Conservation (phyloP, 2,797 vertebrate species). For the Capromys pilorides region DNA sequence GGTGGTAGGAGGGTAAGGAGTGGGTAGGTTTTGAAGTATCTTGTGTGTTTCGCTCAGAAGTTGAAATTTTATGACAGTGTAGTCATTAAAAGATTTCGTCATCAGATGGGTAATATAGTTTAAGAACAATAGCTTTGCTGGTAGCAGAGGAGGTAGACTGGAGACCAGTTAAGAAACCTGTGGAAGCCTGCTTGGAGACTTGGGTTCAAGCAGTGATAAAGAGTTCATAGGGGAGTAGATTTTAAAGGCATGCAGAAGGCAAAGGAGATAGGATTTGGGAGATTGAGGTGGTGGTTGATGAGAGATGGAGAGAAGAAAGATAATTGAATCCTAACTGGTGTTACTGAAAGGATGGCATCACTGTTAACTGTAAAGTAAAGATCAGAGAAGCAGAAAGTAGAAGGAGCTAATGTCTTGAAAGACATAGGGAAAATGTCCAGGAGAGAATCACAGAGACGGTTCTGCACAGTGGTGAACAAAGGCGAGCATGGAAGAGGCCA, state of each 20-base stretch:
- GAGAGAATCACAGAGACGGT: background rate
- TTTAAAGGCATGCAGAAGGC: background rate
- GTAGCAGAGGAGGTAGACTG: background rate
- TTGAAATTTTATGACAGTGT: background rate
- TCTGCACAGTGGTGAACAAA: background rate
- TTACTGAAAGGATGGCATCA: background rate
- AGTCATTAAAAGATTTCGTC: slow-evolving; percentile 5
- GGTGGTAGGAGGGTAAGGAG: background rate
- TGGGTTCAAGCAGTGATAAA: background rate
- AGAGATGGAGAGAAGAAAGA: background rate
- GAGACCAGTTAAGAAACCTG: background rate
- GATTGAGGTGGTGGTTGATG: background rate
- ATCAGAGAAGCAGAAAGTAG: background rate
- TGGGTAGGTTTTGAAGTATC: background rate
- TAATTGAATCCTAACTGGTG: background rate
- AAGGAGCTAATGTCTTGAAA: background rate
- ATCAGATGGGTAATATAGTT: background rate
- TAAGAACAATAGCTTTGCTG: background rate
- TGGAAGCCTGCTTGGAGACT: background rate
- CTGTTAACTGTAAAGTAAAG: background rate
- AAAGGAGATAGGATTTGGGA: background rate
- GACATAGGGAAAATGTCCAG: background rate
- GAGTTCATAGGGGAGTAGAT: background rate
- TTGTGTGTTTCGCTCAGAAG: background rate
- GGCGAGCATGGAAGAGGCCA: background rate